These are phyloP conservation scores for Melanophora roralis DNA, from an alignment of 2,888 invertebrate genomes.

Conservation along the genomic window DNA sequence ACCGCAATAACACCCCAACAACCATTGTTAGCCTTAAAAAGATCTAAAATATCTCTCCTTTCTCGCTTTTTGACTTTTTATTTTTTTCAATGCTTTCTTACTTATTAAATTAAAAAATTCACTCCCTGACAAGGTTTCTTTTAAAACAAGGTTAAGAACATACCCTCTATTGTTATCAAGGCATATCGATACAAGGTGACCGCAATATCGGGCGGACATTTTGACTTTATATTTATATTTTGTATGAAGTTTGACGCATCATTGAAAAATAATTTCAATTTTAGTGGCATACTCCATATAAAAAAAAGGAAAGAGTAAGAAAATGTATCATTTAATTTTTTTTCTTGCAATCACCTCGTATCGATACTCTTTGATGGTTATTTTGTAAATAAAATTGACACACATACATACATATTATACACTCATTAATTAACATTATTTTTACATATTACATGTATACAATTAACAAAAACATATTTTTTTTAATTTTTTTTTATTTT, in stretches of 20 bases:
- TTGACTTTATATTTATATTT: no score
- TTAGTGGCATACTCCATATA: no score
- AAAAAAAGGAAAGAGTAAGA: no score
- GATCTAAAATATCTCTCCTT: neutral
- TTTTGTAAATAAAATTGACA: no score
- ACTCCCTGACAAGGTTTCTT: slow-evolving; percentile 7
- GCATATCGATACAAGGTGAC: no score
- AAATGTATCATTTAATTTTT: no score
- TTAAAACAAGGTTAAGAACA: no score
- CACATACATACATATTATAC: neutral
- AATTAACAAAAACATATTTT: neutral
- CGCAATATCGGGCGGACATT: no score
- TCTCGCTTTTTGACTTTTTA: neutral
- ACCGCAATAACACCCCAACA: slow-evolving; percentile 71
- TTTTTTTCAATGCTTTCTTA: neutral
- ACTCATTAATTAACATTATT: neutral
- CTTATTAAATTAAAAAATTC: slow-evolving; percentile 1
- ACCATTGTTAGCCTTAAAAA: neutral
- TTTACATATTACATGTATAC: neutral
- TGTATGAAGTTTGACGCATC: no score
- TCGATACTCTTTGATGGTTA: no score
- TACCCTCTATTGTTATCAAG: neutral
- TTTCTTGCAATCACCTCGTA: slow-evolving; percentile 30
- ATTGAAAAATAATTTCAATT: no score
- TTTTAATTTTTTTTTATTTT: slow-evolving; percentile 18